phyloP scores from a whole-genome alignment of 2,797 vertebrate genomes.

The Chelonia mydas region DNA sequence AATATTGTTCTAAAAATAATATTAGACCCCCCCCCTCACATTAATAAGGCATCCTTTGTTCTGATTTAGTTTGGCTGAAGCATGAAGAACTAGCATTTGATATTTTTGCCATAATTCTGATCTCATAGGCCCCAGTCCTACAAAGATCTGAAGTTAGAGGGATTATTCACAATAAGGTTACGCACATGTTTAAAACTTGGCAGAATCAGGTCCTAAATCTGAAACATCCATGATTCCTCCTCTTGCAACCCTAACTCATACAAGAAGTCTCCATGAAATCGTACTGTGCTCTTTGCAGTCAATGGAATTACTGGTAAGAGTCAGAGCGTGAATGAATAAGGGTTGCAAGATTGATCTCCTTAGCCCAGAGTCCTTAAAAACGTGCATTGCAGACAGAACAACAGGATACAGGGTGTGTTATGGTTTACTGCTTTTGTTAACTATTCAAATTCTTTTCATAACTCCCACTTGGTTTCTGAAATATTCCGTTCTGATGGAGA shows the following conservation, averaged over 20 bases:
- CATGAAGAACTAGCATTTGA: not conserved
- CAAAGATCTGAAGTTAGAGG: not conserved
- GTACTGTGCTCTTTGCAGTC: not conserved
- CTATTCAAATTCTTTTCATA: not conserved
- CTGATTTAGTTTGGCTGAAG: not conserved
- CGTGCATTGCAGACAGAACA: not conserved
- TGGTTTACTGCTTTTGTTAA: not conserved
- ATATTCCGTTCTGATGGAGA: not conserved
- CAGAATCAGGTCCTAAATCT: not conserved
- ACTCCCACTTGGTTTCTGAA: not conserved
- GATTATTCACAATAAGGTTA: not conserved
- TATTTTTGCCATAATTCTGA: not conserved
- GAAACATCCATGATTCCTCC: not conserved
- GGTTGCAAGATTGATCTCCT: not conserved
- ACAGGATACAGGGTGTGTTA: not conserved
- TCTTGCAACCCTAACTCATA: not conserved
- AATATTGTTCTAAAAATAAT: not conserved
- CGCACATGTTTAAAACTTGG: not conserved
- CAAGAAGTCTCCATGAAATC: not conserved
- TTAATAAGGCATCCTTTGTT: not conserved
- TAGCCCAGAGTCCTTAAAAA: not conserved
- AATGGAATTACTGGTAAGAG: not conserved
- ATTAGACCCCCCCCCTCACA: not conserved
- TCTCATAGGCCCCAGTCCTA: not conserved
- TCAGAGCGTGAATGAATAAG: not conserved